Evolutionary conservation across 2,797 vertebrate genomes (phyloP), one percentile per base, ranked within the genome.

Genomic region (Xenopus petersii): DNA sequence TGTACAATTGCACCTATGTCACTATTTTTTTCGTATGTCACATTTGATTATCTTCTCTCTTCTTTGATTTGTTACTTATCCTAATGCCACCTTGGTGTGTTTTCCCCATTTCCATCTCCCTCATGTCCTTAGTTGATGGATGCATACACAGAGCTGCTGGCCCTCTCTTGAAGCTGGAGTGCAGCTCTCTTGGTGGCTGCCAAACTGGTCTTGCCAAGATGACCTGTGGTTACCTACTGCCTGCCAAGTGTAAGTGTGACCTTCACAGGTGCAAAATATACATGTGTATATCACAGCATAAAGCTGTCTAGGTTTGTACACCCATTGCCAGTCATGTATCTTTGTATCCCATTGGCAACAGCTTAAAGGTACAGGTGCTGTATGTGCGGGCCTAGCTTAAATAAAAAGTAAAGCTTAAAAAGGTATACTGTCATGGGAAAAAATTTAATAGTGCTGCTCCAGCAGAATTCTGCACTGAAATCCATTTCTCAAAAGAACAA

Each of bases 171-270:
- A 92, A 86, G 55, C 87, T 93, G 56, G 94, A 96, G 80, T 96
- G 95, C 64, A 86, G 91, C 62, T 91, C 92, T 51, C 91, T 96
- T 56, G 83, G 86, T 5, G 93, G 90, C 78, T 96, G 95, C 10
- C 89, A 93, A 78, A 95, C 94, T 0, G 94, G 95, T 79, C 86
- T 94, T 78, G 93, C 95, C 81, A 96, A 96, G 86, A 92, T 96
- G 82, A 95, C 93, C 16, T 86, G 93, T 21, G 94, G 93, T 48
- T 96, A 96, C n/a, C 86, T 90, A 77, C 94, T 97, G 74, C 95
- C 95, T 0, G 93, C 94, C 63, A 95, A 92, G 84, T 88, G 95
- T 97, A 84, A 96, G 95, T 88, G 11, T 24, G 15, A 33, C 21
- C 4, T 17, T 15, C 54, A 56, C 54, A 56, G 5, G 2, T 51